Percentiles rank a stretch among this genome's conserved stretches.
Conservation (phyloP, 2,113 vertebrate genomes). For the Anser brachyrhynchus region DNA sequence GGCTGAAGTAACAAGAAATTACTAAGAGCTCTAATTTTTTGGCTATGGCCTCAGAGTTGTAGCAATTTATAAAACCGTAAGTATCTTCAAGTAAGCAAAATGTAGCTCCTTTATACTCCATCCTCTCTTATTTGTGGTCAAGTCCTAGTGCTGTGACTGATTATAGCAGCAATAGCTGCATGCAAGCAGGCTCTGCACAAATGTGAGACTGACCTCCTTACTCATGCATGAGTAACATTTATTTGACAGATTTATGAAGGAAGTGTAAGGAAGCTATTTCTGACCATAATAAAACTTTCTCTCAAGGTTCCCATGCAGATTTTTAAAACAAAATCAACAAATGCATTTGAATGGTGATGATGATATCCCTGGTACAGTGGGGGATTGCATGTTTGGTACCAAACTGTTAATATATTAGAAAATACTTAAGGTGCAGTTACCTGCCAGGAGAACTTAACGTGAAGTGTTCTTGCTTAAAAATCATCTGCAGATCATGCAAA, state of each 20-base stretch:
- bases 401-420: neutral
- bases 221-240: neutral
- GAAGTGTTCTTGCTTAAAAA: neutral
- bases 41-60: neutral
- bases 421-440: neutral
- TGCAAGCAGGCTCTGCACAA: neutral
- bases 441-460: neutral
- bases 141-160: neutral
- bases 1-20: neutral
- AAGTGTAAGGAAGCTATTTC: conserved; percentile 17
- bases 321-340: conserved; percentile 35
- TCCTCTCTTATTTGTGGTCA: neutral
- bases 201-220: neutral
- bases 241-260: conserved; percentile 16
- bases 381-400: neutral
- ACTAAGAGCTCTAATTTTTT: neutral
- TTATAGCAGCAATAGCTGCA: neutral
- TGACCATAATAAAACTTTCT: conserved; percentile 9
- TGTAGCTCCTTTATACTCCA: neutral
- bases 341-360: neutral
- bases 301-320: conserved; percentile 19
- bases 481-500: neutral
- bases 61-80: neutral
- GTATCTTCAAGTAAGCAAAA: neutral
- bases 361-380: neutral